Evolutionary conservation across 2,888 invertebrate genomes (phyloP).

Genomic region (Sthenelais limicola): DNA sequence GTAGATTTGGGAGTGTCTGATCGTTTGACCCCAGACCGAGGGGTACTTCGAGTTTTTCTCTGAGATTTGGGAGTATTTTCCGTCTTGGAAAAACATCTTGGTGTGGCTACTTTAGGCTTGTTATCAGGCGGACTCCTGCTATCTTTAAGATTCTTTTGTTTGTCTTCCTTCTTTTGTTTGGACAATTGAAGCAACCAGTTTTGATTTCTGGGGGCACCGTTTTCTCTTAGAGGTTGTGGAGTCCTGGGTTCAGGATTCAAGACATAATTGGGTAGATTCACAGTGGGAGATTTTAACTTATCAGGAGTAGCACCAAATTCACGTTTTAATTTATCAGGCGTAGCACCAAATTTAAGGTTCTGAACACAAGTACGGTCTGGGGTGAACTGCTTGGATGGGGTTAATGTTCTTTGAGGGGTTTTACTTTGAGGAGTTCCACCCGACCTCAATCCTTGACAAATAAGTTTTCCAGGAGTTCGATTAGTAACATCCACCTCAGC

Average conservation of each 20-base stretch:
- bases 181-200: constrained; percentile 27
- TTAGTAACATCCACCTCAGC: no score
- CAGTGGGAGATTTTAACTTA: constrained; percentile 40
- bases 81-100: no score
- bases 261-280: constrained; percentile 48
- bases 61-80: no score
- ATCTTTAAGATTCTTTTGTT: no score
- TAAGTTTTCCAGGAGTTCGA: no score
- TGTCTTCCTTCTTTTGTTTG: constrained; percentile 9
- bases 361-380: neutral
- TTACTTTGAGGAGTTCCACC: neutral
- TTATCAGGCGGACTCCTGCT: no score
- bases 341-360: constrained; percentile 7
- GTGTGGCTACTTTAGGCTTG: no score
- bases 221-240: constrained; percentile 25
- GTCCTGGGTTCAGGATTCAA: constrained; percentile 45
- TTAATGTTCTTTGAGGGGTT: neutral
- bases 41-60: no score
- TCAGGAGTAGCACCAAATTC: neutral
- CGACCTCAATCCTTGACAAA: neutral
- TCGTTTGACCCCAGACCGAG: no score
- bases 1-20: no score
- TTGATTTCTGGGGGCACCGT: neutral
- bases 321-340: neutral
- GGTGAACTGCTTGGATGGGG: neutral